Evolutionary conservation across 1,140 invertebrate species (phyloP), one percentile per base, ranked within the genome.

Genomic region (Latrodectus geometricus): DNA sequence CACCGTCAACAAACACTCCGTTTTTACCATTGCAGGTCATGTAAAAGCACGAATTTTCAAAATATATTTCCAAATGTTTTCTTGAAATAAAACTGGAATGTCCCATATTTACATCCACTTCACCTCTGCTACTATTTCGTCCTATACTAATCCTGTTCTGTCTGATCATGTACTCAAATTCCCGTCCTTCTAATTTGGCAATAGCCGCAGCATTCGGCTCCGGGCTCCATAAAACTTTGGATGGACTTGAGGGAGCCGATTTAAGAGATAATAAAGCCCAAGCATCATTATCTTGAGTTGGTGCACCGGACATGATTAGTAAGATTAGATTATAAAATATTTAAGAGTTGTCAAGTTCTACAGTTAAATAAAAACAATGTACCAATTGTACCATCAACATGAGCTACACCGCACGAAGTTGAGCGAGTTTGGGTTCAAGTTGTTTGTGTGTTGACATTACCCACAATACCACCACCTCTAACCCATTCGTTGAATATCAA

Each of bases 61-160:
- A 98, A 91, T 95, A 95, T 88, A 99, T 94, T 92, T 99, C 97
- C 88, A 99, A 94, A 93, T 99, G 98, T 91, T 95, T 94, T 75
- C 98, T 94, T 66, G 97, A 98, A 90, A 99, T 98, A 92, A 99
- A 98, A 92, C 95, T 98, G 56, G 97, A 98, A 92, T 97, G 96
- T 91, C 97, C 97, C 95, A 99, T 98, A 93, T 98, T 98, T 90
- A 99, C 97, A 93, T 99, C 97, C 88, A 99, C 97, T 91, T 97
- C 95, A 89, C 97, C 98, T 91, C 96, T 95, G 91, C 96, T 97
- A 91, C 96, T 98, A 92, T 99, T 99, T 88, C 98, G 94, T 82
- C 98, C 98, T 91, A 99, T 98, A 88, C 94, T 94, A 89, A 97
- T 95, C 89, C 95, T 94, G 90, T 95, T 95, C 91, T 97, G 95